A percentile compares a stretch with the other conserved stretches of the same genome.
phyloP scores from a whole-genome alignment of 2,888 invertebrate species.

The Thecophora atra region DNA sequence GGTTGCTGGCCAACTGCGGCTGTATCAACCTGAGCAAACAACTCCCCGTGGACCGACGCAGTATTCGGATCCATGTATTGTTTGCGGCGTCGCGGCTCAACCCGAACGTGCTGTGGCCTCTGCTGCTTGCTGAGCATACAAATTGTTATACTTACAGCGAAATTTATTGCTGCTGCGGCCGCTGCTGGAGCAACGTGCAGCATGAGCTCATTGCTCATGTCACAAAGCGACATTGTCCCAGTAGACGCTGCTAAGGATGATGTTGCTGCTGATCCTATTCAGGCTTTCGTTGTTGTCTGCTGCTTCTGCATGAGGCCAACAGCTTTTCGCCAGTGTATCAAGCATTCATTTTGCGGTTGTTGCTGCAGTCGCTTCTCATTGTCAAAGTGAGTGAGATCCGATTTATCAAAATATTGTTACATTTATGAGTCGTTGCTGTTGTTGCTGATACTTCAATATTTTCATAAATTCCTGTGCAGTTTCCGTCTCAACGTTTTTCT shows the following conservation, averaged over 20 bases:
- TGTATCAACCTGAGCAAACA: constrained; percentile 33
- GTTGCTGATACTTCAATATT: constrained; percentile 32
- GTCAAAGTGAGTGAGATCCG: constrained; percentile 40
- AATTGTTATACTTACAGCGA: constrained; percentile 63
- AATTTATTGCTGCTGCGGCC: constrained; percentile 56
- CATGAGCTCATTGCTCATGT: constrained; percentile 39
- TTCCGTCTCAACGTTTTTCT: not conserved
- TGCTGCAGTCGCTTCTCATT: not conserved
- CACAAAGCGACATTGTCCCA: constrained; percentile 37
- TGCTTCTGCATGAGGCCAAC: not conserved
- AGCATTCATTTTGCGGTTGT: not conserved
- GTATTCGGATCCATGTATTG: not conserved
- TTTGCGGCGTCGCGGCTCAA: not conserved
- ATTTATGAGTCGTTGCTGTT: constrained; percentile 46
- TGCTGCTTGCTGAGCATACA: constrained; percentile 53
- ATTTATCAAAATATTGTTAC: constrained; percentile 55
- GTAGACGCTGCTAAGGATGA: not conserved
- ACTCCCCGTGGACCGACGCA: constrained; percentile 32
- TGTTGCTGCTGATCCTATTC: not conserved
- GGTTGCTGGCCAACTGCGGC: constrained; percentile 12
- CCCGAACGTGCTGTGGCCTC: not conserved
- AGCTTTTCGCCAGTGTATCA: not conserved
- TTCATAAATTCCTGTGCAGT: constrained; percentile 17
- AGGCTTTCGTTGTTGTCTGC: constrained; percentile 10
- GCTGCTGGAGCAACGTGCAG: constrained; percentile 27